phyloP scores from a whole-genome alignment of 2,113 vertebrate species.

The Pomatostomus ruficeps region DNA sequence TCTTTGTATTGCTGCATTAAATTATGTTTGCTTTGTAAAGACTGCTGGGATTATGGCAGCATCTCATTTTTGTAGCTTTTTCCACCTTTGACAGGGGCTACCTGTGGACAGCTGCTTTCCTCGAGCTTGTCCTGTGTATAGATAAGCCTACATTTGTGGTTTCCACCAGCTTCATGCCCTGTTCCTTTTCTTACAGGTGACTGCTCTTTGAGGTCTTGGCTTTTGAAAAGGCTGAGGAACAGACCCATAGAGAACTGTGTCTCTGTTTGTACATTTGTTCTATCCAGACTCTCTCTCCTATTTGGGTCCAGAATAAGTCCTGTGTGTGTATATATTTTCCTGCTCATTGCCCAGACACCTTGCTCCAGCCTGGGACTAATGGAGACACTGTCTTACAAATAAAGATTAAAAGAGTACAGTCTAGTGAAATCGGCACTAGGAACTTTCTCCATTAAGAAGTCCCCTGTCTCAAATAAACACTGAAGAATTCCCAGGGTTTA shows the following conservation, averaged over 20 bases:
- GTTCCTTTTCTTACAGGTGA: neutral
- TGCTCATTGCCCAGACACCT: neutral
- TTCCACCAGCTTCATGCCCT: neutral
- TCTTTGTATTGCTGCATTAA: conserved; percentile 35
- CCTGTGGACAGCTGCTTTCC: neutral
- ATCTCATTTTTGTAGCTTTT: conserved; percentile 6
- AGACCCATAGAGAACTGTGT: neutral
- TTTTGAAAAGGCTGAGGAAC: neutral
- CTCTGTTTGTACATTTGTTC: neutral
- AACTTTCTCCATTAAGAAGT: conserved; percentile 1
- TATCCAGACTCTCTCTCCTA: neutral
- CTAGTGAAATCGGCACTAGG: neutral
- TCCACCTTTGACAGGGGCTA: neutral
- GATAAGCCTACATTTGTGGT: neutral
- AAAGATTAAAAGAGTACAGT: neutral
- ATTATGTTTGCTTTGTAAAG: conserved; percentile 49
- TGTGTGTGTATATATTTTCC: neutral
- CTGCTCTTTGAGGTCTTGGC: neutral
- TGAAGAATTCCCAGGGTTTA: neutral
- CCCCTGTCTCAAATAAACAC: neutral
- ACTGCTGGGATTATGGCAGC: conserved; percentile 11
- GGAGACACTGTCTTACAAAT: neutral
- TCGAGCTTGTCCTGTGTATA: neutral
- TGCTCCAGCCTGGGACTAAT: neutral
- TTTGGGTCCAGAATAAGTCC: neutral